Base-by-base conservation (phyloP, 2,113 vertebrate species). In the Eptesicus fuscus region DNA sequence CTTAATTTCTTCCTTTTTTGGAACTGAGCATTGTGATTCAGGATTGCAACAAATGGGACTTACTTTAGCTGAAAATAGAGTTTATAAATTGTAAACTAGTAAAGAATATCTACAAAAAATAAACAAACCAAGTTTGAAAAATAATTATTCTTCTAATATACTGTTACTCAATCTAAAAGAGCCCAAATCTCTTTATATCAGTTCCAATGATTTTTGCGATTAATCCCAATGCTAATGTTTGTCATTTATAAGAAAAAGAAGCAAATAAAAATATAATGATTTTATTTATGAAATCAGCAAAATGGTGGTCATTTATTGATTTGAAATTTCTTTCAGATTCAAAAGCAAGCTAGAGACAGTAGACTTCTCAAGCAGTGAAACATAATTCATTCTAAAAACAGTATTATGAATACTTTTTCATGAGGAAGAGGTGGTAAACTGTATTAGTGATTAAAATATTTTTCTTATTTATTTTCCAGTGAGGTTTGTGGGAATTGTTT, bases 1-100 rank as follows among this genome's bases (percentile, higher is more conserved):
- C 94, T 93, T 97, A 97, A 97, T 97, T 96, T 88, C 49, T 97
- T 89, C 32, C n/a, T 44, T 87, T 82, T 94, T 95, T 82, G 4
- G 1, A 97, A 97, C 82, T 16, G 47, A 85, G 91, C 71, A 91
- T 95, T 97, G 56, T 92, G 37, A 95, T 93, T 82, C 92, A 93
- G 70, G 20, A 93, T 94, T 86, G 90, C 70, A 96, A 96, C 94
- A 96, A 97, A 89, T 0, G 2, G 65, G 91, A 95, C 74, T 91
- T 94, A 97, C 61, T 95, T 95, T 94, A 92, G 91, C 88, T 95
- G 7, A 59, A 93, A 94, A 91, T 80, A 25, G 9, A 69, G 32
- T n/a, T 18, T 83, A 8, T 59, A 79, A 78, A 59, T 40, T 91
- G n/a, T 65, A 76, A 69, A 56, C 28, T 85, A 32, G 77, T 79